A percentile compares a stretch with the other conserved stretches of the same genome.
Conservation (phyloP, 2,888 invertebrate genomes). For the Hyposoter dolosus region DNA sequence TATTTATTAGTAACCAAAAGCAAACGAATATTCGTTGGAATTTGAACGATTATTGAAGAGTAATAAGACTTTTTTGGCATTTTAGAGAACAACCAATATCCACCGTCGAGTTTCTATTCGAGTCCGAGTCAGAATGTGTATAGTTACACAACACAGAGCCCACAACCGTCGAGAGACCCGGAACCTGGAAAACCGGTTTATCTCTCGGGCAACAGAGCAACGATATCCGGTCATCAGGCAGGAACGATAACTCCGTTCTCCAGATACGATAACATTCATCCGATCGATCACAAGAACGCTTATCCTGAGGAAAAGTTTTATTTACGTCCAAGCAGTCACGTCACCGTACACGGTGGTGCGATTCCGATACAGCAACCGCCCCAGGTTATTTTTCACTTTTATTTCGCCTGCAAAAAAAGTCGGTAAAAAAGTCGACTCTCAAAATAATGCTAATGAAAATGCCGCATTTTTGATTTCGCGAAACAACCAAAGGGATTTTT, state of each 20-base stretch:
- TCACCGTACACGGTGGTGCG: conserved; percentile 86
- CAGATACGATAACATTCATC: conserved; percentile 76
- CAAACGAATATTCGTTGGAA: neutral
- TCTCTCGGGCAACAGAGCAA: conserved; percentile 78
- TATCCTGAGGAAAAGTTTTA: conserved; percentile 85
- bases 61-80: neutral
- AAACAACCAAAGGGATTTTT: neutral
- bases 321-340: conserved; percentile 86
- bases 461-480: neutral
- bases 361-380: conserved; percentile 87
- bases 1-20: neutral
- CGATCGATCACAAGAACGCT: conserved; percentile 82
- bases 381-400: conserved; percentile 80
- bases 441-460: neutral
- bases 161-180: conserved; percentile 80
- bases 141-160: conserved; percentile 82
- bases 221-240: conserved; percentile 80
- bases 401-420: neutral
- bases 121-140: conserved; percentile 83
- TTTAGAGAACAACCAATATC: conserved; percentile 83
- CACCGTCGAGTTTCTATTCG: conserved; percentile 83
- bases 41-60: neutral
- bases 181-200: conserved; percentile 81
- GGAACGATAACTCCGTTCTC: conserved; percentile 72
- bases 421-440: neutral